Percentiles rank a stretch among this genome's conserved stretches.
These are phyloP conservation scores for Busseola fusca DNA, from an alignment of 2,888 invertebrate genomes.

Conservation along the genomic window DNA sequence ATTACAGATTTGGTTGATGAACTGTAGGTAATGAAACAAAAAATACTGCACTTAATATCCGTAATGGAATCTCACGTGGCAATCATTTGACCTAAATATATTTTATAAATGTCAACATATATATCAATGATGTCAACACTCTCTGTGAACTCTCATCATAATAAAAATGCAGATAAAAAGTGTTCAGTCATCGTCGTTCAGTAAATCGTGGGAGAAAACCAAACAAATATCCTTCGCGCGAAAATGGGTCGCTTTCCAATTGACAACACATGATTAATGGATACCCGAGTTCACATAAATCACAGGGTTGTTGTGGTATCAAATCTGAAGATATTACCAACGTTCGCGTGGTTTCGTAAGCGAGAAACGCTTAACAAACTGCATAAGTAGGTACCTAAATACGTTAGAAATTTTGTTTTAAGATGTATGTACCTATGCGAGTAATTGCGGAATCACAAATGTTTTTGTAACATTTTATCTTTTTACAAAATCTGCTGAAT, in stretches of 20 bases:
- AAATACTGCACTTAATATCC: background rate
- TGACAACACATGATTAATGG: slow-evolving; percentile 83
- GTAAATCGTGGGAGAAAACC: slow-evolving; percentile 75
- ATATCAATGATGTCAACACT: slow-evolving; percentile 42
- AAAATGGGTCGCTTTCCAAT: slow-evolving; percentile 83
- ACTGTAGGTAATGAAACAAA: slow-evolving; percentile 20
- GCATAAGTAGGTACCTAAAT: slow-evolving; percentile 2
- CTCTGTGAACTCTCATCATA: slow-evolving; percentile 57
- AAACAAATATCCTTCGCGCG: slow-evolving; percentile 72
- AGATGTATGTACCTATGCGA: background rate
- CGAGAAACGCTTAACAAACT: slow-evolving; percentile 49
- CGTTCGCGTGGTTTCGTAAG: slow-evolving; percentile 47
- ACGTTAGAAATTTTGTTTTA: slow-evolving; percentile 3
- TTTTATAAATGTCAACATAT: slow-evolving; percentile 16
- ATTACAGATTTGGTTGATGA: slow-evolving; percentile 68
- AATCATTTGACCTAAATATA: slow-evolving; percentile 32
- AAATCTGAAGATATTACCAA: slow-evolving; percentile 68
- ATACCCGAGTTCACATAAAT: slow-evolving; percentile 77
- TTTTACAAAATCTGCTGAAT: slow-evolving; percentile 20
- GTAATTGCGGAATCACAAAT: slow-evolving; percentile 11
- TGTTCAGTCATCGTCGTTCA: slow-evolving; percentile 68
- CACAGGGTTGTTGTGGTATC: slow-evolving; percentile 74
- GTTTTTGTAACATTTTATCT: slow-evolving; percentile 18
- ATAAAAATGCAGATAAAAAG: slow-evolving; percentile 62
- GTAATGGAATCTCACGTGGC: slow-evolving; percentile 2